These are phyloP conservation scores for Discoglossus pictus DNA, from an alignment of 2,797 vertebrate genomes.

Conservation along the genomic window DNA sequence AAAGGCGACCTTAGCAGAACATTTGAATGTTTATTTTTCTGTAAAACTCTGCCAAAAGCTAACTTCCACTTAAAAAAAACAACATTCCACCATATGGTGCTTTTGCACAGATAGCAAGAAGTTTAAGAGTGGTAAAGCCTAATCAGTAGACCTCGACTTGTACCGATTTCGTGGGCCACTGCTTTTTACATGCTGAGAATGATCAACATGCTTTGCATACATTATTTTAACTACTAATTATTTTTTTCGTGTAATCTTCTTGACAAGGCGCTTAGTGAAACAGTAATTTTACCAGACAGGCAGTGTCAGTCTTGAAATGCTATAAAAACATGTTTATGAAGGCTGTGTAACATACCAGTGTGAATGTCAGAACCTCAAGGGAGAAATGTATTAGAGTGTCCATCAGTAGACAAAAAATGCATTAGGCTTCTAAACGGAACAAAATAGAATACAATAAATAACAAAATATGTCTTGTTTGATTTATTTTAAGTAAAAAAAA, in stretches of 20 bases:
- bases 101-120: background rate
- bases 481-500: too few relatives aligned
- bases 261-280: slow-evolving; percentile 34
- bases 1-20: too few relatives aligned
- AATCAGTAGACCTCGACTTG: slow-evolving; percentile 19
- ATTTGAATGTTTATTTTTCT: background rate
- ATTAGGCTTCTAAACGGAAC: too few relatives aligned
- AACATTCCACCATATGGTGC: slow-evolving; percentile 6
- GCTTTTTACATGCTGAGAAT: slow-evolving; percentile 29
- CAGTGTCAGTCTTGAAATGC: slow-evolving; percentile 27
- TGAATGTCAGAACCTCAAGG: slow-evolving; percentile 14
- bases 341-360: slow-evolving; percentile 17
- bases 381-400: too few relatives aligned
- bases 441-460: too few relatives aligned
- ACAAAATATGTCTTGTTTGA: too few relatives aligned
- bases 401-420: too few relatives aligned
- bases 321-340: slow-evolving; percentile 29
- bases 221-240: slow-evolving; percentile 43
- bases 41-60: background rate
- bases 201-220: slow-evolving; percentile 37
- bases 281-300: slow-evolving; percentile 33
- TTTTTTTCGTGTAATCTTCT: slow-evolving; percentile 35
- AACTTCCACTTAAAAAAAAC: background rate
- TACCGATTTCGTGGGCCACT: slow-evolving; percentile 29
- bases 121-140: slow-evolving; percentile 3